Conservation (phyloP, 1,140 invertebrate species). For the Mesaphorura yosii region DNA sequence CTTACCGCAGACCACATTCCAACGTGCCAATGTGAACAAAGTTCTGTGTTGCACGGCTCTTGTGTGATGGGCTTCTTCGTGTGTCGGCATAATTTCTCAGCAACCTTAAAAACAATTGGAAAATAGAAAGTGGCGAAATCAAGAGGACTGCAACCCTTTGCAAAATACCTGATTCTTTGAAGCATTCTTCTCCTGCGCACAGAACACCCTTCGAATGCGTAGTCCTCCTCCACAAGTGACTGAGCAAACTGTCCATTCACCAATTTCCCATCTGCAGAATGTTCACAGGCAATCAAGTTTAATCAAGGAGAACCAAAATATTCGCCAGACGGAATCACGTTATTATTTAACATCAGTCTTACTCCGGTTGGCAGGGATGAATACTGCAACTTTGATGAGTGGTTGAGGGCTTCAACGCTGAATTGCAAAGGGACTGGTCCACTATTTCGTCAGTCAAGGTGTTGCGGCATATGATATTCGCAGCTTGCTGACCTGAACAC, state of each 20-base stretch:
- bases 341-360: constrained; percentile 36
- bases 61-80: constrained; percentile 60
- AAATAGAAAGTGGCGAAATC: not conserved
- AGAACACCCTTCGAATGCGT: constrained; percentile 60
- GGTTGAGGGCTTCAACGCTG: constrained; percentile 57
- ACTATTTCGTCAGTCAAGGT: constrained; percentile 57
- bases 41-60: constrained; percentile 65
- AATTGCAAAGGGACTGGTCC: constrained; percentile 64
- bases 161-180: constrained; percentile 58
- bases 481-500: constrained; percentile 57
- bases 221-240: constrained; percentile 70
- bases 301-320: constrained; percentile 29
- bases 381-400: constrained; percentile 67
- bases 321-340: not conserved
- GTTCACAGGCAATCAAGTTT: too few relatives aligned
- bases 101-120: constrained; percentile 42
- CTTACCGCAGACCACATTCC: constrained; percentile 77
- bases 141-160: too few relatives aligned
- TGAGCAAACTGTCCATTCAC: constrained; percentile 73
- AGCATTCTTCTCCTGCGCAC: constrained; percentile 59
- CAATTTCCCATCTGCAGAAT: constrained; percentile 68
- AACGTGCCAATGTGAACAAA: constrained; percentile 72
- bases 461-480: constrained; percentile 51
- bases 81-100: constrained; percentile 56
- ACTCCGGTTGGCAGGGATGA: constrained; percentile 76